phyloP scores from a whole-genome alignment of 2,888 invertebrate species.

The Nomada fucata region DNA sequence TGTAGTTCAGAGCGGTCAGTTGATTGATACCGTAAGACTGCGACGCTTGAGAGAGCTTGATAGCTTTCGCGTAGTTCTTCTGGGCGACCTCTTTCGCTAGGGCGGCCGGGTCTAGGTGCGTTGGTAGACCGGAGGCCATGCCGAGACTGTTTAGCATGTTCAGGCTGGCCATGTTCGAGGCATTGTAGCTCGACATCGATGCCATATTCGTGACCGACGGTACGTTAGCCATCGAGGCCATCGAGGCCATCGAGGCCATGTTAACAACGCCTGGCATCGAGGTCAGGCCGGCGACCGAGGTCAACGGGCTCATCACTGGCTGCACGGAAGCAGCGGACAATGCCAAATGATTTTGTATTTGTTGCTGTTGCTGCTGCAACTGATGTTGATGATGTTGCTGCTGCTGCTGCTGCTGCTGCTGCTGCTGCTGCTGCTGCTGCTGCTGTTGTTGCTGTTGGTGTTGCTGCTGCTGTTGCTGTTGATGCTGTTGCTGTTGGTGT shows the following conservation, averaged over 20 bases:
- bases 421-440: conserved; percentile 79
- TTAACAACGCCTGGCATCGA: conserved; percentile 73
- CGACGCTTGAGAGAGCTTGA: conserved; percentile 86
- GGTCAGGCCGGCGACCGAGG: conserved; percentile 77
- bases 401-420: conserved; percentile 85
- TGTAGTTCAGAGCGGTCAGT: conserved; percentile 88
- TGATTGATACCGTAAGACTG: conserved; percentile 83
- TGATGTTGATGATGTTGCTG: conserved; percentile 76
- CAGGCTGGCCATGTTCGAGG: conserved; percentile 76
- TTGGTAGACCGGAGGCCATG: conserved; percentile 61
- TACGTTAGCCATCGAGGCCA: conserved; percentile 77
- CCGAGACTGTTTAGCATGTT: conserved; percentile 76
- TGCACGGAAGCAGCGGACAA: conserved; percentile 64
- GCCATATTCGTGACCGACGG: conserved; percentile 71
- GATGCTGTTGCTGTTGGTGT: conserved; percentile 80
- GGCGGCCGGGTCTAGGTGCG: conserved; percentile 86
- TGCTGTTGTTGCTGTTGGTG: conserved; percentile 64
- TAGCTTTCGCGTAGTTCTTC: conserved; percentile 92
- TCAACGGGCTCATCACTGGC: conserved; percentile 77
- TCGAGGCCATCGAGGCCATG: conserved; percentile 74
- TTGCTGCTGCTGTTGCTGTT: conserved; percentile 84
- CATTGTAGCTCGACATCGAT: conserved; percentile 70
- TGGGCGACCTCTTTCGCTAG: conserved; percentile 93
- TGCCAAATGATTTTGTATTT: conserved; percentile 65
- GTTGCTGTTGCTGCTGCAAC: conserved; percentile 84